These are phyloP conservation scores for Elgaria multicarinata DNA, from an alignment of 2,113 vertebrate genomes.

Conservation along the genomic window DNA sequence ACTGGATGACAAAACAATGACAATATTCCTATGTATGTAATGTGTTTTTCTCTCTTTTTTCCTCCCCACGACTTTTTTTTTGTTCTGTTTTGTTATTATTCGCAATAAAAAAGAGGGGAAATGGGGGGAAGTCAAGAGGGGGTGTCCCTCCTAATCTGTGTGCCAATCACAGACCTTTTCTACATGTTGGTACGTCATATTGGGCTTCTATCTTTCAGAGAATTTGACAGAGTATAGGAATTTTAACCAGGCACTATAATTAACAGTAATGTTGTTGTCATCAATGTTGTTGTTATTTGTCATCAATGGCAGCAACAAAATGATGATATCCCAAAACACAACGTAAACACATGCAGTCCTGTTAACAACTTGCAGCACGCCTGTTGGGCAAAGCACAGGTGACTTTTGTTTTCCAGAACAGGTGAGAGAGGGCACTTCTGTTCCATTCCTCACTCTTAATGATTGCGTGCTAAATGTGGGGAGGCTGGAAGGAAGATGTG, in stretches of 20 bases:
- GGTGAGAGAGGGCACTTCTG: neutral
- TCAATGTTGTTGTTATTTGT: too few relatives aligned
- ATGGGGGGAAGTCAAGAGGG: neutral
- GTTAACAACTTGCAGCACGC: neutral
- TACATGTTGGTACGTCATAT: too few relatives aligned
- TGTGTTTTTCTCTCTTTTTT: too few relatives aligned
- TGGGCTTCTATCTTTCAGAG: too few relatives aligned
- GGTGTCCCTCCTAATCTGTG: neutral
- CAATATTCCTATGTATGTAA: too few relatives aligned
- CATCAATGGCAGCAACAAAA: neutral
- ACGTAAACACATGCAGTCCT: neutral
- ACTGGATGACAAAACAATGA: too few relatives aligned
- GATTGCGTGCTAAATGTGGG: neutral
- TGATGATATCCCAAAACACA: neutral
- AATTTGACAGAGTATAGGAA: conserved; percentile 3
- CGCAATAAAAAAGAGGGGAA: too few relatives aligned
- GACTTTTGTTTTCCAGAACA: neutral
- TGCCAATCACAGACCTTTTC: neutral
- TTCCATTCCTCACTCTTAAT: conserved; percentile 6
- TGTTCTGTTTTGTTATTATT: too few relatives aligned
- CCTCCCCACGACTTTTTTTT: too few relatives aligned
- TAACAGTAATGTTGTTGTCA: neutral
- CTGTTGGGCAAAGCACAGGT: neutral
- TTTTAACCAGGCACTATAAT: neutral
- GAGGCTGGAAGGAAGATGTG: conserved; percentile 31